Evolutionary conservation across 2,113 vertebrate genomes (phyloP).

Genomic region (Taxidea taxus): DNA sequence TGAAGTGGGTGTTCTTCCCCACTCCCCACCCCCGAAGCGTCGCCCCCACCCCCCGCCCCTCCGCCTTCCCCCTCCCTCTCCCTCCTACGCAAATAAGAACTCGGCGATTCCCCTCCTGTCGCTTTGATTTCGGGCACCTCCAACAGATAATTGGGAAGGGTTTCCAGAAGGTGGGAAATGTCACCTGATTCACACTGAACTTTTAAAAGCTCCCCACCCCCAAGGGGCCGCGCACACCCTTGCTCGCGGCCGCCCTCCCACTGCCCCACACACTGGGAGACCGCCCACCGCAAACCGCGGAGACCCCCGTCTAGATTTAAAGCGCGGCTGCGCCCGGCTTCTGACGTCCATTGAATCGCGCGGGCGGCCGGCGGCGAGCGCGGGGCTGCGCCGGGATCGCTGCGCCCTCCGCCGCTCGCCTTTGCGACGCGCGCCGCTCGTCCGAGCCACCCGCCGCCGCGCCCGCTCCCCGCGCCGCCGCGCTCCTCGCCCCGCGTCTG

Average conservation of each 20-base stretch:
- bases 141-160: conserved; percentile 78
- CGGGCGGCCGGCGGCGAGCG: conserved; percentile 86
- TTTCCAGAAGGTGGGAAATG: conserved; percentile 89
- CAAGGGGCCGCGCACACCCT: conserved; percentile 75
- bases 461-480: conserved; percentile 52
- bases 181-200: conserved; percentile 97
- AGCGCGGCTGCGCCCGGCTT: conserved; percentile 97
- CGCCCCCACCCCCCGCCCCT: conserved; percentile 12
- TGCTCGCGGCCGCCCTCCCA: conserved; percentile 70
- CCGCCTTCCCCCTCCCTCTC: conserved; percentile 45
- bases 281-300: conserved; percentile 98
- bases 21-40: conserved; percentile 61
- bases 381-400: conserved; percentile 84
- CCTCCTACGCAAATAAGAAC: conserved; percentile 64
- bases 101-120: conserved; percentile 56
- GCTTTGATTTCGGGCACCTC: conserved; percentile 75
- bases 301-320: conserved; percentile 99
- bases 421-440: conserved; percentile 79
- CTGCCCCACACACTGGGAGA: conserved; percentile 89
- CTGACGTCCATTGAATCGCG: conserved; percentile 99
- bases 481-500: conserved; percentile 62
- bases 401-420: conserved; percentile 69
- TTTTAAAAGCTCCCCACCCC: conserved; percentile 94
- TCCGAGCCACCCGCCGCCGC: conserved; percentile 61
- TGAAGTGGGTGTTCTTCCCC: conserved; percentile 69